These are phyloP conservation scores for Sebastes trivittatus DNA, from an alignment of 2,797 vertebrate genomes.

Conservation along the genomic window DNA sequence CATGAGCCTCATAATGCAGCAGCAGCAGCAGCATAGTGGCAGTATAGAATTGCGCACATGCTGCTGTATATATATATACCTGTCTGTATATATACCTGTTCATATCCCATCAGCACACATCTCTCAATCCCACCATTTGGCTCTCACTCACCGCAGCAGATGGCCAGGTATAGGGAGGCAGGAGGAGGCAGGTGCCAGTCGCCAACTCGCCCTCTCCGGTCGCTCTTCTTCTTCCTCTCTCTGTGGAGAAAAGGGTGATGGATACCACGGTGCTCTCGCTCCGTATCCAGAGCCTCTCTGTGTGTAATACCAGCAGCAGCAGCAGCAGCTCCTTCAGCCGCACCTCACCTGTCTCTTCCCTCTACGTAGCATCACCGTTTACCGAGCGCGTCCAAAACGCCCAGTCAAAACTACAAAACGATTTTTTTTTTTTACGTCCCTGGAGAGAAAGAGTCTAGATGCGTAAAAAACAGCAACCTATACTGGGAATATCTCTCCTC, in stretches of 20 bases:
- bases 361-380: conserved; percentile 73
- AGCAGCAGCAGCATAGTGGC: conserved; percentile 36
- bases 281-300: conserved; percentile 48
- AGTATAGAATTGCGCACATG: conserved; percentile 58
- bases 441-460: conserved; percentile 27
- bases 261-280: conserved; percentile 41
- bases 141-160: conserved; percentile 78
- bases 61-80: conserved; percentile 36
- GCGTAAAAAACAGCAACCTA: conserved; percentile 20
- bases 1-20: conserved; percentile 57
- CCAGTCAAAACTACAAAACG: conserved; percentile 51
- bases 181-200: conserved; percentile 71
- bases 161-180: conserved; percentile 73
- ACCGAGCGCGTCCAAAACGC: conserved; percentile 66
- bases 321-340: conserved; percentile 58
- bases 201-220: conserved; percentile 61
- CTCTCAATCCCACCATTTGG: conserved; percentile 63
- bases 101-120: conserved; percentile 26
- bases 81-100: conserved; percentile 62
- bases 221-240: conserved; percentile 41
- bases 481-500: conserved; percentile 1
- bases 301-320: conserved; percentile 38
- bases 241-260: conserved; percentile 44
- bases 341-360: conserved; percentile 81
- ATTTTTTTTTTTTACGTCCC: background rate